Evolutionary conservation across 2,113 vertebrate species (phyloP).

Genomic region (Deroptyus accipitrinus): DNA sequence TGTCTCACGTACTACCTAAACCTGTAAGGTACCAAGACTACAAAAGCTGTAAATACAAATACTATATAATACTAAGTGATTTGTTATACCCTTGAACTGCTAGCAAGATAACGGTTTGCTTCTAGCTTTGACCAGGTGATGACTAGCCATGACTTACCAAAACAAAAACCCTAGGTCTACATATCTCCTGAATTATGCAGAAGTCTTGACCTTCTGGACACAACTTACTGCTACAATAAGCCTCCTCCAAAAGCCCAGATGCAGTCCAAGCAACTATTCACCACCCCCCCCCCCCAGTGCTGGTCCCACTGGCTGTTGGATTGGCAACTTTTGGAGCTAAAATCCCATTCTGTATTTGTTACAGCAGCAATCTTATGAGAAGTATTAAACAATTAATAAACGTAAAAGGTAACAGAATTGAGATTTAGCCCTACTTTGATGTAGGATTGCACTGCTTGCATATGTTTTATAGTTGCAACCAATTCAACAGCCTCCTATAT

Average conservation of each 20-base stretch:
- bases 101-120: neutral
- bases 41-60: neutral
- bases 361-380: neutral
- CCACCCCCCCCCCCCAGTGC: accelerated
- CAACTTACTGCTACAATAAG: neutral
- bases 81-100: neutral
- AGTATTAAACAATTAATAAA: neutral
- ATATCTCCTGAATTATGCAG: neutral
- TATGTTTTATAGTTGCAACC: neutral
- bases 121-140: neutral
- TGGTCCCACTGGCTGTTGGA: neutral
- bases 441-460: neutral
- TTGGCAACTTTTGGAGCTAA: neutral
- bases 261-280: neutral
- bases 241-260: neutral
- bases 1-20: neutral
- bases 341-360: neutral
- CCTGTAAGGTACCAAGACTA: neutral
- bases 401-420: neutral
- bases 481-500: neutral
- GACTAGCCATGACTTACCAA: neutral
- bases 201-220: neutral
- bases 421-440: neutral
- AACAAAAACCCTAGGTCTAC: neutral
- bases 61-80: neutral